phyloP scores from a whole-genome alignment of 1,140 invertebrate species.

The Drosophila jambulina region DNA sequence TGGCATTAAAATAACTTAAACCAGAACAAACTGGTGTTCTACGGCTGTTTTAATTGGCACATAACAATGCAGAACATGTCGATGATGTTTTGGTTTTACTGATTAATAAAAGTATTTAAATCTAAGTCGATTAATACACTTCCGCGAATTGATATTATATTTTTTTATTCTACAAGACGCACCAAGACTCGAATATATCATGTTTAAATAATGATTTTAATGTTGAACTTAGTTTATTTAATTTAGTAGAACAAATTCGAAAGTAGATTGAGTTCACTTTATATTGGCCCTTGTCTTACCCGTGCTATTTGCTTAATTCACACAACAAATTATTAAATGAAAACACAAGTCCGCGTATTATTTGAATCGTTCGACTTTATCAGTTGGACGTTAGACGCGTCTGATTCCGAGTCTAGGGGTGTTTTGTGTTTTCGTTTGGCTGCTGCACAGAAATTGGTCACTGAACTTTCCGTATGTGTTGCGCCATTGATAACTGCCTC shows the following conservation, averaged over 20 bases:
- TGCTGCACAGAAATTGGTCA: constrained; percentile 68
- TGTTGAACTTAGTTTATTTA: background rate
- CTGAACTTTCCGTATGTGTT: constrained; percentile 70
- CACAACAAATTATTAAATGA: constrained; percentile 6
- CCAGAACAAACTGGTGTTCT: constrained; percentile 41
- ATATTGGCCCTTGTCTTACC: constrained; percentile 16
- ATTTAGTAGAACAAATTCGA: background rate
- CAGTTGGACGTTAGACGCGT: constrained; percentile 35
- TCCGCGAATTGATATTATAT: background rate
- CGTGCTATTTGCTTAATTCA: constrained; percentile 15
- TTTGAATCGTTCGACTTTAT: constrained; percentile 28
- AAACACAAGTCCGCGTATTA: background rate
- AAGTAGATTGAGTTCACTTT: constrained; percentile 1
- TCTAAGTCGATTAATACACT: background rate
- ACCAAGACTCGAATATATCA: too few relatives aligned
- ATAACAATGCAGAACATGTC: constrained; percentile 4
- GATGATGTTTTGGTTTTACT: background rate
- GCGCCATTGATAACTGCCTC: constrained; percentile 82
- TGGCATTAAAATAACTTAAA: constrained; percentile 24
- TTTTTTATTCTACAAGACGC: background rate
- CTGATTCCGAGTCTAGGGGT: constrained; percentile 27
- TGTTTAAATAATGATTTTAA: background rate
- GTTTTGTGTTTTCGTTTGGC: constrained; percentile 39
- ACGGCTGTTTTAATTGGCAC: background rate
- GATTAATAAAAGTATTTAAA: background rate